phyloP scores from a whole-genome alignment of 1,140 invertebrate species.

The Drosophila athabasca region DNA sequence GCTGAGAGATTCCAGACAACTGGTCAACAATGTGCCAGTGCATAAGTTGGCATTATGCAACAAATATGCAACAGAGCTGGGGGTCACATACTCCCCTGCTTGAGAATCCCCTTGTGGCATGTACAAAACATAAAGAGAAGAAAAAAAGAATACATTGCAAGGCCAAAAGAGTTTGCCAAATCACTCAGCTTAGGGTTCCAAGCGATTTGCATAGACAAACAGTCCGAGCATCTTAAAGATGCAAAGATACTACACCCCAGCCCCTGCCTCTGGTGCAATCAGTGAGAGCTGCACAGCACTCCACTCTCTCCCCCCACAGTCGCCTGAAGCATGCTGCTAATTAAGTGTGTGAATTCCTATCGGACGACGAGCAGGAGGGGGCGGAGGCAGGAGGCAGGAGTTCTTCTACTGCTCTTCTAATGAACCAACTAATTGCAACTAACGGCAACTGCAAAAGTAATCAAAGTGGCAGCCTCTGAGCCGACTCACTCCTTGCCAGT shows the following conservation, averaged over 20 bases:
- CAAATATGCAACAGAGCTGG: constrained; percentile 68
- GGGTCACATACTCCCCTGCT: constrained; percentile 44
- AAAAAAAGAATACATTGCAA: no score
- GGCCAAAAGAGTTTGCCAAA: constrained; percentile 39
- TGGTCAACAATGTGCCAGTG: constrained; percentile 72
- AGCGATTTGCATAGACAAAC: constrained; percentile 45
- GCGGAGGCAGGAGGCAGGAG: background rate
- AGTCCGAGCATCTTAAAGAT: constrained; percentile 36
- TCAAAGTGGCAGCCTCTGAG: constrained; percentile 68
- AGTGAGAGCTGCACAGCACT: constrained; percentile 3
- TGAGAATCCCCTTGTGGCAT: constrained; percentile 13
- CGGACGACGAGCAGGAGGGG: constrained; percentile 21
- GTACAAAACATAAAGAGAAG: background rate
- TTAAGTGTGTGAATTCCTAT: constrained; percentile 80
- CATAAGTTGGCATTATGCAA: constrained; percentile 76
- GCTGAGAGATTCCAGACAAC: constrained; percentile 48
- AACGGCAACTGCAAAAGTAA: constrained; percentile 80
- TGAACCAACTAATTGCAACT: constrained; percentile 80
- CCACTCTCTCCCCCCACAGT: background rate
- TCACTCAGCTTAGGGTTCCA: constrained; percentile 26
- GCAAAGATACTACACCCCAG: constrained; percentile 14
- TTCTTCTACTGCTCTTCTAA: constrained; percentile 64
- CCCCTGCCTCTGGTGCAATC: constrained; percentile 16
- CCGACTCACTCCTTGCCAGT: background rate
- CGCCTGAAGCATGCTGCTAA: constrained; percentile 43